Evolutionary conservation across 2,797 vertebrate genomes (phyloP), one percentile per base, ranked within the genome.

Genomic region (Gadopsis marmoratus): DNA sequence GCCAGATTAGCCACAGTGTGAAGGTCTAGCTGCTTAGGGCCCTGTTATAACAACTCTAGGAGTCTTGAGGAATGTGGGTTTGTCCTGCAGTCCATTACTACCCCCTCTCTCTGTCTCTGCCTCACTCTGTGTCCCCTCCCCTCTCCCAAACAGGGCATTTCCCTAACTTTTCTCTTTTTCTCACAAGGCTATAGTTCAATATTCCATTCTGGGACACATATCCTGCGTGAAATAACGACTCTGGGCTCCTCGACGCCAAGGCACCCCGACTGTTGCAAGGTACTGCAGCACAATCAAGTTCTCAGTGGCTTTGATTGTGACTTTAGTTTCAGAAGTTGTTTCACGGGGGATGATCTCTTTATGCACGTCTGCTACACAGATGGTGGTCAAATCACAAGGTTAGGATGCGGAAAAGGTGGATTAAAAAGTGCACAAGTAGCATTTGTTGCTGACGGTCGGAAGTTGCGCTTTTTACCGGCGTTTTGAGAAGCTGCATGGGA

Each of bases 41-140:
- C 83, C 87, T 88, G 90, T 88, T 91, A 88, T 76, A 92, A 93
- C 82, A 94, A 88, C 90, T 91, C 86, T 31, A 88, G 89, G 89
- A 94, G 92, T 87, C 90, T 95, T 93, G 86, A 95, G 94, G 95
- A 95, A 96, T 95, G 95, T 91, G 85, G 95, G 93, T 94, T 95
- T 95, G 94, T 93, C 93, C 91, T 94, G 90, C 88, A 91, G 92
- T 95, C 94, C 86, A 88, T 90, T 92, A 87, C 93, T 93, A 90
- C 89, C 94, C 94, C 86, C 94, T 92, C 88, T 85, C 88, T 90
- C 91, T 88, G 85, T 83, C 90, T 88, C 82, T 90, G 83, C 76
- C 84, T 86, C 82, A 29, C 67, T 88, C 81, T 64, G 53, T 95
- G 87, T 93, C 92, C 94, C 96, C 96, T 95, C 97, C 96, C 96